Conservation (phyloP, 2,113 vertebrate genomes). For the Corynorhinus townsendii region DNA sequence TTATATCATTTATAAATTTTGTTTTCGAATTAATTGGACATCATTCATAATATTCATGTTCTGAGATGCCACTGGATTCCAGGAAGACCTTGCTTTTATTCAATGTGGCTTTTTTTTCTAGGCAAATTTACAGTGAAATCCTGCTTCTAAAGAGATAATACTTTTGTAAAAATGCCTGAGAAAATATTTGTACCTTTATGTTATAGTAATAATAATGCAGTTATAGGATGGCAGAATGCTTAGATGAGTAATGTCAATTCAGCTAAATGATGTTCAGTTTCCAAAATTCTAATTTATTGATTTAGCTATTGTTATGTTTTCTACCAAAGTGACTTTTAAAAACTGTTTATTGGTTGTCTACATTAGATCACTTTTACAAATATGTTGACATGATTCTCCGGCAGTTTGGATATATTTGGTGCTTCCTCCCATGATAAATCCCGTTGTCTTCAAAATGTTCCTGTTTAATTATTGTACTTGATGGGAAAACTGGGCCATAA, state of each 20-base stretch:
- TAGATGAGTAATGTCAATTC: background rate
- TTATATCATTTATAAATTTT: background rate
- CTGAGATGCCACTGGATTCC: background rate
- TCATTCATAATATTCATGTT: background rate
- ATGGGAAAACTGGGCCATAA: background rate
- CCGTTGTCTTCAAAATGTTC: background rate
- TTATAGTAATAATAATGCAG: background rate
- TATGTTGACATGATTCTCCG: background rate
- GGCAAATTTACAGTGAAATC: background rate
- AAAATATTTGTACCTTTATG: background rate
- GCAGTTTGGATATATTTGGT: background rate
- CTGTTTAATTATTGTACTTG: background rate
- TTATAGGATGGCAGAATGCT: background rate
- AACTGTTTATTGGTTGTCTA: background rate
- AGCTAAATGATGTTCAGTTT: background rate
- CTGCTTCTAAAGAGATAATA: background rate
- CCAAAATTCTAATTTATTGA: background rate
- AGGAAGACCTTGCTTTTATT: background rate
- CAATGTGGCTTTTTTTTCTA: background rate
- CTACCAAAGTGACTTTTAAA: constrained; percentile 12
- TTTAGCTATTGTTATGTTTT: background rate
- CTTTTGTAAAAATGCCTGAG: background rate
- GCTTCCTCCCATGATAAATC: background rate
- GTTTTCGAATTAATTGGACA: background rate
- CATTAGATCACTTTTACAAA: background rate